Evolutionary conservation across 2,888 invertebrate genomes (phyloP).

Genomic region (Amblyjoppa fuscipennis): DNA sequence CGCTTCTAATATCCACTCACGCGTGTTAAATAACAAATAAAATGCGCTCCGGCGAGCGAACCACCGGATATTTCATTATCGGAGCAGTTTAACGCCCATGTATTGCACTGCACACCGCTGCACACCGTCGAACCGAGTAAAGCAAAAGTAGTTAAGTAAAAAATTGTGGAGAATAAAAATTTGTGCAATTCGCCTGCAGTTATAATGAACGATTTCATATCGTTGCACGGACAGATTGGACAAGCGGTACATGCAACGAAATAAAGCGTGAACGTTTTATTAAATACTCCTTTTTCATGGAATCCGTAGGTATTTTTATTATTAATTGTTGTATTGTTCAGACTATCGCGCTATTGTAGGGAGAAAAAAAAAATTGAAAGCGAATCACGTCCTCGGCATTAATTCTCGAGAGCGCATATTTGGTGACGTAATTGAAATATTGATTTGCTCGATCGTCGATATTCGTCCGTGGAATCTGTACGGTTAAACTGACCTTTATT

Average conservation of each 20-base stretch:
- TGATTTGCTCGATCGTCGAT: background rate
- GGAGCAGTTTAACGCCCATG: background rate
- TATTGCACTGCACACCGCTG: background rate
- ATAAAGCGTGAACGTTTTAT: background rate
- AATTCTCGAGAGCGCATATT: background rate
- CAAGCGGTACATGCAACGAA: background rate
- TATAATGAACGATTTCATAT: background rate
- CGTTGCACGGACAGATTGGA: background rate
- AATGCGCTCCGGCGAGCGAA: background rate
- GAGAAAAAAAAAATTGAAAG: background rate
- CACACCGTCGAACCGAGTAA: background rate
- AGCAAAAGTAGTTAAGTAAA: background rate
- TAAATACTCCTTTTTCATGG: background rate
- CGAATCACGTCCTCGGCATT: background rate
- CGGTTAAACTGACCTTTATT: background rate
- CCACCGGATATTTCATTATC: slow-evolving; percentile 11
- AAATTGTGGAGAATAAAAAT: background rate
- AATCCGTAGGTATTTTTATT: background rate
- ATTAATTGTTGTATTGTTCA: background rate
- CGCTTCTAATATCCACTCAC: background rate
- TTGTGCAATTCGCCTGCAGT: background rate
- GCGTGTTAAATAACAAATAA: background rate
- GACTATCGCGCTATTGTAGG: background rate
- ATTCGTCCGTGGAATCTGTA: background rate
- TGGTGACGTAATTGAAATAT: background rate